Percentiles rank a stretch among this genome's conserved stretches.
Evolutionary conservation across 2,888 invertebrate species (phyloP).

Genomic region (Hypsopygia costalis): DNA sequence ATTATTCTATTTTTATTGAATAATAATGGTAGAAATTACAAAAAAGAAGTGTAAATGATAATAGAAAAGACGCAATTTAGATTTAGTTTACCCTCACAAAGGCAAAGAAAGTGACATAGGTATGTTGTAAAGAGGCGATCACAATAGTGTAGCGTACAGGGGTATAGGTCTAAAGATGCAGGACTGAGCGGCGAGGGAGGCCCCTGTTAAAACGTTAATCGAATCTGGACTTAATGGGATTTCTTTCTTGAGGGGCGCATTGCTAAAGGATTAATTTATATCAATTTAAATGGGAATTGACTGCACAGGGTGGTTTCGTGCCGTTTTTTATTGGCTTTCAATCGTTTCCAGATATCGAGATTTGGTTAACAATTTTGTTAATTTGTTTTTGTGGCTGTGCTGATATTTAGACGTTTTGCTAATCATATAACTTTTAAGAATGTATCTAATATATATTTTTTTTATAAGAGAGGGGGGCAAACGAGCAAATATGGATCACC

Average conservation of each 20-base stretch:
- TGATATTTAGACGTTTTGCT: too few relatives aligned
- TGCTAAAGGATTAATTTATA: slow-evolving; percentile 79
- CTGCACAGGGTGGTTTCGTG: slow-evolving; percentile 12
- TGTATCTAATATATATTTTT: too few relatives aligned
- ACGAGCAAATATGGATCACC: too few relatives aligned
- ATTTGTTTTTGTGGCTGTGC: too few relatives aligned
- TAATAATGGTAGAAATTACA: too few relatives aligned
- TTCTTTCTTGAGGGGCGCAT: slow-evolving; percentile 78
- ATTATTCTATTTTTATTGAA: too few relatives aligned
- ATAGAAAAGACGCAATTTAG: slow-evolving; percentile 2
- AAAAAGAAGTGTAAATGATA: too few relatives aligned
- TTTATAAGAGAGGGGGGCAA: too few relatives aligned
- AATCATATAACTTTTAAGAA: too few relatives aligned
- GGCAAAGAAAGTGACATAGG: background rate
- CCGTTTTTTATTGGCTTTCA: background rate
- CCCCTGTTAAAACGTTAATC: slow-evolving; percentile 74
- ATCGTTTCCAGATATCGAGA: too few relatives aligned
- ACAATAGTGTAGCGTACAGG: slow-evolving; percentile 13
- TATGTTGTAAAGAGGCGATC: slow-evolving; percentile 10
- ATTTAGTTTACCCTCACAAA: background rate
- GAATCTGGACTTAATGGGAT: slow-evolving; percentile 77
- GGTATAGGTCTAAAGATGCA: slow-evolving; percentile 27
- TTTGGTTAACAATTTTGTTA: too few relatives aligned
- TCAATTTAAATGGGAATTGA: slow-evolving; percentile 70
- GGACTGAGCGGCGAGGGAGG: slow-evolving; percentile 28